Evolutionary conservation across 2,888 invertebrate species (phyloP), one percentile per base, ranked within the genome.

Genomic region (Cantharis rufa): DNA sequence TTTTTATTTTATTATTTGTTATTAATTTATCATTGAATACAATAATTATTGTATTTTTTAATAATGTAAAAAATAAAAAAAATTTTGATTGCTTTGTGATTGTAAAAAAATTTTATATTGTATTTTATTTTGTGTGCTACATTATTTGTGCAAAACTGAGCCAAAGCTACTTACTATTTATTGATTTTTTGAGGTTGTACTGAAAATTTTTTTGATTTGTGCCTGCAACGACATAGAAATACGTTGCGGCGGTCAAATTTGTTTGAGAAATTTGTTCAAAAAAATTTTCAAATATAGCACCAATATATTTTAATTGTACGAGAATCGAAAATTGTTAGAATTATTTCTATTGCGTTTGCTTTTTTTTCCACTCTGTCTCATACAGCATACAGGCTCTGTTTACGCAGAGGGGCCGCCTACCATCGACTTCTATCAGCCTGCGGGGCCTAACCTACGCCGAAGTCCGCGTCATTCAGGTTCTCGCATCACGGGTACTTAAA

Each of bases 351-450:
- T 86, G 84, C 85, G 85, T 86, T 87, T 87, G 84, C 86, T 87
- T 87, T 86, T 66, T 48, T 73, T 86, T 87, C 86, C 86, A 86
- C 85, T 88, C 88, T 88, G 87, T 89, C 88, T 88, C 87, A 87
- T 88, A 88, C 88, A 89, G 89, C 88, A 86, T 88, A 89, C 88
- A 88, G 87, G 88, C 88, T 88, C 87, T 88, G 88, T 87, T 86
- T 88, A 86, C 87, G 88, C 86, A 88, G 88, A 86, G 88, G 88
- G 87, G 88, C 90, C 89, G 85, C 89, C 89, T 86, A 85, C 87
- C 86, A 86, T 82, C 88, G 86, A 84, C 88, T 85, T 85, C 88
- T 84, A 85, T 89, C 87, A 88, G 89, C 87, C 89, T 88, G 85
- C 89, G 89, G 89, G 90, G 88, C 88, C 89, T 89, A 89, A 89